These are phyloP conservation scores for Lasioglossum baleicum DNA, from an alignment of 1,140 invertebrate genomes.

Conservation along the genomic window DNA sequence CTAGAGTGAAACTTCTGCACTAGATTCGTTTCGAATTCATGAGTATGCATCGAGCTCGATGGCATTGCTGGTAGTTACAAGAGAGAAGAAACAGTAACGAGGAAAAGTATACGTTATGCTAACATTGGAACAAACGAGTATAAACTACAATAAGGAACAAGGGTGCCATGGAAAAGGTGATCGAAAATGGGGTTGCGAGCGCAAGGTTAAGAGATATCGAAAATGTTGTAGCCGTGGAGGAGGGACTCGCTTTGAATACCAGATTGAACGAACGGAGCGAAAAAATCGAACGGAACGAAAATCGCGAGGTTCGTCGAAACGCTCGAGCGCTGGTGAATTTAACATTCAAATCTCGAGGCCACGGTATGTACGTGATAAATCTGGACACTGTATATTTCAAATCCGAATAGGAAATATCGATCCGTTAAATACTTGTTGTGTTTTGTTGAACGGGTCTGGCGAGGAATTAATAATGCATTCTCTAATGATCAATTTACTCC, in stretches of 20 bases:
- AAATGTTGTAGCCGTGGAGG: conserved; percentile 30
- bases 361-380: not conserved
- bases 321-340: not conserved
- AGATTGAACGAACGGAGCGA: conserved; percentile 36
- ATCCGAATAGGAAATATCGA: not conserved
- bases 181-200: conserved; percentile 30
- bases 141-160: conserved; percentile 2
- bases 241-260: conserved; percentile 46
- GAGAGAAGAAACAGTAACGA: not conserved
- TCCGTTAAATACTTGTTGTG: not conserved
- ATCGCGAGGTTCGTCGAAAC: not conserved
- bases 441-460: not conserved
- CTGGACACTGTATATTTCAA: not conserved
- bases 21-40: too few relatives aligned
- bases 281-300: conserved; percentile 45
- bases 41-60: too few relatives aligned
- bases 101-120: not conserved
- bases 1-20: too few relatives aligned
- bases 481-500: not conserved
- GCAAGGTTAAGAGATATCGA: conserved; percentile 58
- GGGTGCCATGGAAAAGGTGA: conserved; percentile 1
- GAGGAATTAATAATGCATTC: not conserved
- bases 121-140: not conserved
- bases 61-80: not conserved
- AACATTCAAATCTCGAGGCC: conserved; percentile 1